A percentile compares a stretch with the other conserved stretches of the same genome.
phyloP scores from a whole-genome alignment of 2,113 vertebrate species.

The Apodemus sylvaticus region DNA sequence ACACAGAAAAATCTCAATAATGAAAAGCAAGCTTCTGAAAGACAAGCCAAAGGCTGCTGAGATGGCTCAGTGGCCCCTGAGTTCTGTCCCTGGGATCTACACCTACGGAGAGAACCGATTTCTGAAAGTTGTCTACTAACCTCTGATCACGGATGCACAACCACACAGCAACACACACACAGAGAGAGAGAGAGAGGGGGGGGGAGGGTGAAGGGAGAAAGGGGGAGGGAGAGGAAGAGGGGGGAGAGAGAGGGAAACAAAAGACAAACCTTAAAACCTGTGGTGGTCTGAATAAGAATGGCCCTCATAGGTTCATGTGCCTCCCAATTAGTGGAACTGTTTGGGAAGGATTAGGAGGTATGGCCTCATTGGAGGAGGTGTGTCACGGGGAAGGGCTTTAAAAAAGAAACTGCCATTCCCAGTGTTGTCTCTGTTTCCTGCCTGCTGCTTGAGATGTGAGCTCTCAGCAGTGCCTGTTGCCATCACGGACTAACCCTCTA shows the following conservation, averaged over 20 bases:
- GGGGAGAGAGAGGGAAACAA: neutral
- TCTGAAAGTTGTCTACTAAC: neutral
- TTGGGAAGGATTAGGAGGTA: neutral
- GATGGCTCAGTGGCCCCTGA: neutral
- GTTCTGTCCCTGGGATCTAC: neutral
- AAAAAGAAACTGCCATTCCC: neutral
- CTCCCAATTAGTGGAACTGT: neutral
- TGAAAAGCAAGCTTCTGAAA: neutral
- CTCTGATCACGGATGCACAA: neutral
- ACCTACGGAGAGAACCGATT: neutral
- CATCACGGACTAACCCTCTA: neutral
- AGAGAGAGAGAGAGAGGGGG: neutral
- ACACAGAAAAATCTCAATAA: neutral
- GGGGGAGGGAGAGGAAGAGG: neutral
- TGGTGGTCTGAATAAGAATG: neutral
- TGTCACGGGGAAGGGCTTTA: neutral
- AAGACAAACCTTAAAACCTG: neutral
- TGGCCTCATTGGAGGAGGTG: neutral
- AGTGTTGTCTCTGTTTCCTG: neutral
- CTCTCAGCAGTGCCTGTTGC: neutral
- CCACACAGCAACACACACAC: too few relatives aligned
- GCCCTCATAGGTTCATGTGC: neutral
- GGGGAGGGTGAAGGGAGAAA: too few relatives aligned
- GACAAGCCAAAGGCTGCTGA: neutral
- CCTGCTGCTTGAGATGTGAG: neutral